phyloP scores from a whole-genome alignment of 2,113 vertebrate genomes.

The Cryptomyrus ogoouensis region DNA sequence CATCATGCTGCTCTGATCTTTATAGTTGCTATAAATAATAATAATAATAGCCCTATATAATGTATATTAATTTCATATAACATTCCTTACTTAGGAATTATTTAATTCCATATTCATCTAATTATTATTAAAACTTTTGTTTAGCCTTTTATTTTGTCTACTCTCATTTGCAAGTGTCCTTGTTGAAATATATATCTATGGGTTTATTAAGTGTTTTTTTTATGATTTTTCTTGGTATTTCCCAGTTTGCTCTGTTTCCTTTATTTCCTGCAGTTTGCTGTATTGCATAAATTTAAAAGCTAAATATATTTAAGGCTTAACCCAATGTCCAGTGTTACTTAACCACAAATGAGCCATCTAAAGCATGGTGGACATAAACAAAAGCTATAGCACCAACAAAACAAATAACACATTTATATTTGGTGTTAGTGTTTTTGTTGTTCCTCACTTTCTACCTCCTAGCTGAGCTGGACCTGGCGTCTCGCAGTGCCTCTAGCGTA shows the following conservation, averaged over 20 bases:
- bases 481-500: no score
- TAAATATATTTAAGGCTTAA: neutral
- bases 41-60: neutral
- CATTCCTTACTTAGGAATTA: neutral
- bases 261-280: neutral
- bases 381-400: neutral
- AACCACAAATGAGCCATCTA: neutral
- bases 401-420: constrained; percentile 8
- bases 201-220: neutral
- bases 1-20: neutral
- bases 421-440: neutral
- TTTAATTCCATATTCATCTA: neutral
- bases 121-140: neutral
- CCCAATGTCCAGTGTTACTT: neutral
- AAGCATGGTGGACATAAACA: neutral
- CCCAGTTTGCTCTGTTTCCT: neutral
- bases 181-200: neutral
- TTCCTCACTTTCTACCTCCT: neutral
- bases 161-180: neutral
- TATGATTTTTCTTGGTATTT: neutral
- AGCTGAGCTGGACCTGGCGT: neutral
- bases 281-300: neutral
- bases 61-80: neutral
- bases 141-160: neutral
- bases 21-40: neutral